Conservation (phyloP, 2,797 vertebrate species). For the Acipenser oxyrinchus region DNA sequence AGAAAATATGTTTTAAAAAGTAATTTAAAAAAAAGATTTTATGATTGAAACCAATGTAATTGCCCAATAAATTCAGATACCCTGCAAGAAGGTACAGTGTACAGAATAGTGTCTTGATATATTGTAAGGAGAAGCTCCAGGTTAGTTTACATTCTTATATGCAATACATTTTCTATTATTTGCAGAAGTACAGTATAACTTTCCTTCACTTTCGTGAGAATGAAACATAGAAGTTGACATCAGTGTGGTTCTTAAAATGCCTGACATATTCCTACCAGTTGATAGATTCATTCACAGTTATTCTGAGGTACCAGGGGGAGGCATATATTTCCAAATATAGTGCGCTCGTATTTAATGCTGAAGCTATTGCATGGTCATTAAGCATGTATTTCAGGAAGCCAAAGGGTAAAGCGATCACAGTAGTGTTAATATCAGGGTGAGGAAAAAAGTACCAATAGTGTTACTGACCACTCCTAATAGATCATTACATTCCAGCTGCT, state of each 20-base stretch:
- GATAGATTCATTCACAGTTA: constrained; percentile 41
- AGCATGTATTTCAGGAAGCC: constrained; percentile 18
- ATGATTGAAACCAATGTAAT: too few relatives aligned
- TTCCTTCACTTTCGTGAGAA: too few relatives aligned
- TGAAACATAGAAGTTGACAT: too few relatives aligned
- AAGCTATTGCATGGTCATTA: not conserved
- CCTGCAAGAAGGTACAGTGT: too few relatives aligned
- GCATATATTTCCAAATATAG: constrained; percentile 43
- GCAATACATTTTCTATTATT: too few relatives aligned
- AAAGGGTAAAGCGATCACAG: constrained; percentile 25
- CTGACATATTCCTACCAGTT: constrained; percentile 36
- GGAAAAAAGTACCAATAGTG: not conserved
- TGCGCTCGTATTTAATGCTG: constrained; percentile 19
- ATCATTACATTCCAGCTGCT: constrained; percentile 3
- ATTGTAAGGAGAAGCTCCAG: too few relatives aligned
- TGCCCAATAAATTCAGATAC: too few relatives aligned
- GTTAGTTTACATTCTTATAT: too few relatives aligned
- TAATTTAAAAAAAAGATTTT: too few relatives aligned
- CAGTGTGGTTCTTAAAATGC: constrained; percentile 3
- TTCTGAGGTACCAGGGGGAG: constrained; percentile 29
- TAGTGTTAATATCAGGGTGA: not conserved
- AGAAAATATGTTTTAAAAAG: too few relatives aligned
- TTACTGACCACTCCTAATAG: not conserved
- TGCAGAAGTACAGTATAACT: too few relatives aligned
- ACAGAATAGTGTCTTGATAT: too few relatives aligned